Evolutionary conservation across 2,797 vertebrate species (phyloP), one percentile per base, ranked within the genome.

Genomic region (Amniataba percoides): DNA sequence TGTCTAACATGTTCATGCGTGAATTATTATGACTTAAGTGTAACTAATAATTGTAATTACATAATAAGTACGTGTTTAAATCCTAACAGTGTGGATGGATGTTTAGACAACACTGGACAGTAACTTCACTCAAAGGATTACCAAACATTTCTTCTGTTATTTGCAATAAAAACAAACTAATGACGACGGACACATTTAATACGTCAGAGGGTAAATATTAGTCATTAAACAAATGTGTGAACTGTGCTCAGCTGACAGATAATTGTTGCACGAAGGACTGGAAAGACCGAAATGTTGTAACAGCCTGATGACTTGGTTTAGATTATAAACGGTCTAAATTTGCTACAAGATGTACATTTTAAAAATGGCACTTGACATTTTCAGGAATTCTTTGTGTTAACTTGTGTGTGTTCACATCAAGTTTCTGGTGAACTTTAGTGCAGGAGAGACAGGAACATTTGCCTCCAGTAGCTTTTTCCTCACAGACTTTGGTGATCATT

Each of bases 401-500:
- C 34, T 52, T 56, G 61, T 74, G 56, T 73, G 31, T 68, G 68
- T 60, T 66, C 19, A 49, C 52, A 72, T 80, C 19, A 43, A 39
- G 71, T 57, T 67, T 65, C 39, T 63, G 45, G n/a, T 61, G 66
- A 74, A 79, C 61, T 39, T 75, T 2, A 56, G 34, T n/a, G 55
- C 43, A 66, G 63, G 51, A 49, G 14, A 51, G 13, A 21, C 0
- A 1, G 55, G 16, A 40, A 36, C 34, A 14, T 27, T 55, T 46
- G 7, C 19, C 48, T 75, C 27, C 49, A 55, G 25, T 31, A 46
- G 52, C 14, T 74, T 39, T 49, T 81, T 76, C 49, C 64, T 58
- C 31, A 45, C 65, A 34, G 69, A 72, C 81, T 84, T 78, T 70
- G 21, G 43, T 43, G 45, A 43, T 77, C 79, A 85, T 76, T 66